Conservation (phyloP, 1,140 invertebrate species). For the Varroa destructor region DNA sequence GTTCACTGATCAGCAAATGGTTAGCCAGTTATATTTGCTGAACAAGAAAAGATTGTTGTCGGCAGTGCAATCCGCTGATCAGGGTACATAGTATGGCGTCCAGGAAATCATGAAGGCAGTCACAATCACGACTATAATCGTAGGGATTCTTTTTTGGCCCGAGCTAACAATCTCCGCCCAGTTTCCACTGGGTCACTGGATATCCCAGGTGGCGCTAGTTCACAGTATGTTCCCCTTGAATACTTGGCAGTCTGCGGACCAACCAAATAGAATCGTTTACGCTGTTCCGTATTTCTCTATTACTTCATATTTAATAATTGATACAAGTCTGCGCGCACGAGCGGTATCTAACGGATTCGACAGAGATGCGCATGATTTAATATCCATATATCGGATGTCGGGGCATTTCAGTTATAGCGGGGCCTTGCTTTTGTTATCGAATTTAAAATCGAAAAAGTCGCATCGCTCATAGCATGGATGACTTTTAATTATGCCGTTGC, state of each 20-base stretch:
- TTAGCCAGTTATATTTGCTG: too few species aligned
- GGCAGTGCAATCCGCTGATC: constrained; percentile 47
- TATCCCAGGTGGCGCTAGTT: constrained; percentile 44
- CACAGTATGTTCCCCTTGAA: constrained; percentile 51
- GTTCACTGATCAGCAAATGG: too few species aligned
- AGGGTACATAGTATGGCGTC: constrained; percentile 91
- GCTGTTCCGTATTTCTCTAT: constrained; percentile 39
- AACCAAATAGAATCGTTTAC: constrained; percentile 50
- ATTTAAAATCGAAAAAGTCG: too few species aligned
- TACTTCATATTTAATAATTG: too few species aligned
- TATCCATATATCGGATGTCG: too few species aligned
- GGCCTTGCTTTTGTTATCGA: too few species aligned
- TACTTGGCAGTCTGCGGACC: constrained; percentile 47
- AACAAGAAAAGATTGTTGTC: constrained; percentile 53
- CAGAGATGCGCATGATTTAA: too few species aligned
- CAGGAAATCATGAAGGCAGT: constrained; percentile 88
- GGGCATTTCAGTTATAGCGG: too few species aligned
- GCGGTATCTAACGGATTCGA: too few species aligned
- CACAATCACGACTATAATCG: constrained; percentile 70
- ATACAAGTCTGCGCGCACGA: too few species aligned
- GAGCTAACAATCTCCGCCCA: constrained; percentile 44
- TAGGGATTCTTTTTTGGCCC: constrained; percentile 66
- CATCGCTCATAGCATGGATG: too few species aligned
- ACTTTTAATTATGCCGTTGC: too few species aligned
- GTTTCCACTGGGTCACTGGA: constrained; percentile 33